These are phyloP conservation scores for Diceros bicornis DNA, from an alignment of 2,797 vertebrate genomes.

Conservation along the genomic window DNA sequence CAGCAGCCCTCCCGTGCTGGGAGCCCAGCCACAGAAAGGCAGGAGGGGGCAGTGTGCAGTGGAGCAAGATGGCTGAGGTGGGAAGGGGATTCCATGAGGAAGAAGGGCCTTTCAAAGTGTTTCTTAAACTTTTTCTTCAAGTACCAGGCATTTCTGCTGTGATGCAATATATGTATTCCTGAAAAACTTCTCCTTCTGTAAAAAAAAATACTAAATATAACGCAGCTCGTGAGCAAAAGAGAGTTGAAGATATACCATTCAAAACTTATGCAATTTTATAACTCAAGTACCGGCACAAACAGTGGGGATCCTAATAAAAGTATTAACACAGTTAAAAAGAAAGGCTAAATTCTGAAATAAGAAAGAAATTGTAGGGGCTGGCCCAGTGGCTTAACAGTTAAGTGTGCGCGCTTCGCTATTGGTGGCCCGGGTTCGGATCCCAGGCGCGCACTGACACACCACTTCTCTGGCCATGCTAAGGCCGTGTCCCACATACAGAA, in stretches of 20 bases:
- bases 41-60: neutral
- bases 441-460: no score
- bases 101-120: neutral
- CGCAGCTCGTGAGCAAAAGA: neutral
- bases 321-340: neutral
- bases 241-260: neutral
- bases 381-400: no score
- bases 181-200: neutral
- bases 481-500: no score
- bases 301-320: neutral
- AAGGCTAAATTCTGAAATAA: neutral
- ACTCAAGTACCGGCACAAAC: neutral
- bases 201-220: neutral
- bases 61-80: neutral
- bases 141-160: neutral
- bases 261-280: neutral
- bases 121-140: neutral
- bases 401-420: no score
- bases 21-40: neutral
- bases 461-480: no score
- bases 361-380: neutral
- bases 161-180: neutral
- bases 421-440: no score
- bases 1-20: neutral
- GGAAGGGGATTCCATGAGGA: neutral